A percentile compares a stretch with the other conserved stretches of the same genome.
Evolutionary conservation across 1,140 invertebrate genomes (phyloP).

Genomic region (Zaprionus kolodkinae): DNA sequence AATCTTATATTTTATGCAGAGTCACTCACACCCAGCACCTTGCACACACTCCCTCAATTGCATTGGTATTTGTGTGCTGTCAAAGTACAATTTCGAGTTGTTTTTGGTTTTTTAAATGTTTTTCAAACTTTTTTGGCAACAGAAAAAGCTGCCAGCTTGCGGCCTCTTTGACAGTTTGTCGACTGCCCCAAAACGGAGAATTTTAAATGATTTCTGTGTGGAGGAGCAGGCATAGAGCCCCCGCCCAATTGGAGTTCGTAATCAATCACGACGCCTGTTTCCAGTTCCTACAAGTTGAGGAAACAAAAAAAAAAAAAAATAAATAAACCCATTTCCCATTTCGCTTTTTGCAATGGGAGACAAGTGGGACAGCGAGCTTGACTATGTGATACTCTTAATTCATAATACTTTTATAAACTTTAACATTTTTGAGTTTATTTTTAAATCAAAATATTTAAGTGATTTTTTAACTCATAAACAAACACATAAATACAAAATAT

Average conservation of each 20-base stretch:
- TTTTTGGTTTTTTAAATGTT: neutral
- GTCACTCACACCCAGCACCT: neutral
- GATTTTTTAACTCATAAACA: too few relatives aligned
- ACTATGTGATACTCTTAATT: neutral
- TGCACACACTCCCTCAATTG: neutral
- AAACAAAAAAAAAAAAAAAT: neutral
- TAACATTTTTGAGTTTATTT: too few relatives aligned
- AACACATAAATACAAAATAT: too few relatives aligned
- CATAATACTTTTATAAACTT: too few relatives aligned
- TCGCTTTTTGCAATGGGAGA: neutral
- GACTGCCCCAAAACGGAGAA: constrained; percentile 38
- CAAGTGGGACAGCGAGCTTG: neutral
- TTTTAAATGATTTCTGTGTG: constrained; percentile 22
- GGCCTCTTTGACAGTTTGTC: constrained; percentile 31
- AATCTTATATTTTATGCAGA: neutral
- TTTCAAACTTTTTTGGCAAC: constrained; percentile 10
- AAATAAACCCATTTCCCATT: too few relatives aligned
- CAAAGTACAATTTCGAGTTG: neutral
- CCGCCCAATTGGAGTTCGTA: constrained; percentile 14
- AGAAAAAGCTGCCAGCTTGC: constrained; percentile 20
- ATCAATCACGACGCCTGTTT: constrained; percentile 4
- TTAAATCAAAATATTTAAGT: too few relatives aligned
- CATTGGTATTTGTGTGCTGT: neutral
- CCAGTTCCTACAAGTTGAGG: neutral
- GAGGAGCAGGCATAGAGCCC: constrained; percentile 8